Conservation (phyloP, 2,797 vertebrate species). For the Mallotus villosus region DNA sequence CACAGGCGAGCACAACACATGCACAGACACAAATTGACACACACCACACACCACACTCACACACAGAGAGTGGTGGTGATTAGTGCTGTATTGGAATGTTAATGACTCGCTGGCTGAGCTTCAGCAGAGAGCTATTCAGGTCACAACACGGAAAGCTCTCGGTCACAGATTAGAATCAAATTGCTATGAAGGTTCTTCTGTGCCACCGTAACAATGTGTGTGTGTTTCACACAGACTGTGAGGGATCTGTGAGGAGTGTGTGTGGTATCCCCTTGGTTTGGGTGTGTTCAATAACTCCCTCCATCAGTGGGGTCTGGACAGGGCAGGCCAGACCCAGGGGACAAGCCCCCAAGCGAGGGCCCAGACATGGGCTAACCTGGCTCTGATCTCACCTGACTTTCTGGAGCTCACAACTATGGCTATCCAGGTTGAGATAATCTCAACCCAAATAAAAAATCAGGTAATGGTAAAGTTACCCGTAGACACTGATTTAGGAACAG, state of each 20-base stretch:
- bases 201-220: slow-evolving; percentile 8
- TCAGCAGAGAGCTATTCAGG: slow-evolving; percentile 69
- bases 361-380: slow-evolving; percentile 11
- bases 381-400: slow-evolving; percentile 17
- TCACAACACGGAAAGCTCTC: slow-evolving; percentile 33
- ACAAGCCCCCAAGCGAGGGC: slow-evolving; percentile 17
- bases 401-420: slow-evolving; percentile 32
- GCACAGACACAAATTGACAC: background rate
- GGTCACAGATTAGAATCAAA: slow-evolving; percentile 40
- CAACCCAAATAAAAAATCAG: background rate
- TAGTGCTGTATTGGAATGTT: slow-evolving; percentile 70
- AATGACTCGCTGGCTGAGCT: slow-evolving; percentile 64
- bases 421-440: slow-evolving; percentile 26
- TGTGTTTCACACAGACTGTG: background rate
- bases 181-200: slow-evolving; percentile 15
- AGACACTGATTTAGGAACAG: background rate
- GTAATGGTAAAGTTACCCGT: background rate
- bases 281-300: slow-evolving; percentile 40
- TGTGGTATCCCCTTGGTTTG: slow-evolving; percentile 40
- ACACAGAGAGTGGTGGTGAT: slow-evolving; percentile 45
- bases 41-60: slow-evolving; percentile 2
- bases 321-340: slow-evolving; percentile 23
- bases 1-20: background rate
- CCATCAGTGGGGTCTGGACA: slow-evolving; percentile 26
- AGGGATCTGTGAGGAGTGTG: slow-evolving; percentile 28